Evolutionary conservation across 2,113 vertebrate species (phyloP), one percentile per base, ranked within the genome.

Genomic region (Peromyscus maniculatus): DNA sequence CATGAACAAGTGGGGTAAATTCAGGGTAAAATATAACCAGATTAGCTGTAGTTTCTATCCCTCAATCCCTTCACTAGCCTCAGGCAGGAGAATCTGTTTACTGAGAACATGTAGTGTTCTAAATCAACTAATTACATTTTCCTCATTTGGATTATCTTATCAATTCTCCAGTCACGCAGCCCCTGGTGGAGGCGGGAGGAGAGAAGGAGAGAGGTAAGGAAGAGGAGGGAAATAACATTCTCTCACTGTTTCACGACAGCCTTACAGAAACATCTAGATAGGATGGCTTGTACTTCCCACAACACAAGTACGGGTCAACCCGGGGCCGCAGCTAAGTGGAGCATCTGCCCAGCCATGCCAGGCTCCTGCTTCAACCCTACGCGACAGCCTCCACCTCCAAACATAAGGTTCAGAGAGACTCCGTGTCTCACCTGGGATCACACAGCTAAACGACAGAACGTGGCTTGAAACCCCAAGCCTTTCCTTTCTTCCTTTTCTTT

Each of bases 11-110:
- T n/a, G 89, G 24, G 67, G n/a, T 77, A 46, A 19, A 95, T 80
- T 96, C 72, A 80, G 55, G 82, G 86, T 91, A 90, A 96, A 97
- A 96, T 79, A 89, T 24, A 92, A 86, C 95, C 59, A 95, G 71
- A 26, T 62, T 87, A n/a, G 26, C 77, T 97, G 72, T 80, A 82
- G 71, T 24, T 92, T 96, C 59, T 93, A 79, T 94, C 46, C 72
- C 74, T 64, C 11, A 59, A 66, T 86, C 49, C 62, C 55, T 97
- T 96, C 88, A 78, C 79, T 91, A 77, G 93, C 91, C 91, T 93
- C 52, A 88, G 96, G 87, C 57, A 92, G 59, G 71, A 91, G 57
- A 75, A 89, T 95, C 78, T 97, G 64, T 91, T 89, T 95, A 89
- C 87, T 88, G 94, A 89, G 72, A 95, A 87, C 86, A 89, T 3